These are phyloP conservation scores for Mimumesa dahlbomi DNA, from an alignment of 2,888 invertebrate genomes.

Conservation along the genomic window DNA sequence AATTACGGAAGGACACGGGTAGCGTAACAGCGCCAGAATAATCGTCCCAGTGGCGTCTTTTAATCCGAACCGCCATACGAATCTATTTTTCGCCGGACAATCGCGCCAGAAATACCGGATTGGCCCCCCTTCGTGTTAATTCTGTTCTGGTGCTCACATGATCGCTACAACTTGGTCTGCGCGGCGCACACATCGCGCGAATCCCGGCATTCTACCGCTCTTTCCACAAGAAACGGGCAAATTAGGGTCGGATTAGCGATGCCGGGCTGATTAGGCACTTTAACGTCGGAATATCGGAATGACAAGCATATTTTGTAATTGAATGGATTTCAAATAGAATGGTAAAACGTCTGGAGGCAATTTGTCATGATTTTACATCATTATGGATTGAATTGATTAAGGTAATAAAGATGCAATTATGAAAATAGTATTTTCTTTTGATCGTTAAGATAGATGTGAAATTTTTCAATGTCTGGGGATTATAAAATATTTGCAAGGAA, in stretches of 20 bases:
- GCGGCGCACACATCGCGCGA: slow-evolving; percentile 40
- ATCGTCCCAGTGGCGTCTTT: slow-evolving; percentile 73
- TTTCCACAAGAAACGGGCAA: slow-evolving; percentile 24
- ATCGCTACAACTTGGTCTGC: slow-evolving; percentile 63
- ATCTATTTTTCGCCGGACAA: slow-evolving; percentile 79
- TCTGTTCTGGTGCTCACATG: slow-evolving; percentile 73
- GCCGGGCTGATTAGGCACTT: too few relatives aligned
- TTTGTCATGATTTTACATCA: too few relatives aligned
- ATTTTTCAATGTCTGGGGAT: too few relatives aligned
- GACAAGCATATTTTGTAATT: too few relatives aligned
- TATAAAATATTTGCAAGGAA: too few relatives aligned
- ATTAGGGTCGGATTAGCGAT: not conserved
- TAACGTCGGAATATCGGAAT: too few relatives aligned
- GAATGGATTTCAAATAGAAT: too few relatives aligned
- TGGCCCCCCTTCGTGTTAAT: slow-evolving; percentile 74
- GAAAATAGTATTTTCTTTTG: too few relatives aligned
- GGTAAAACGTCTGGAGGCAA: too few relatives aligned
- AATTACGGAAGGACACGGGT: slow-evolving; percentile 67
- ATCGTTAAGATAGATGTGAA: too few relatives aligned
- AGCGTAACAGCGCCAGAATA: slow-evolving; percentile 69
- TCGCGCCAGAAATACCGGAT: slow-evolving; percentile 78
- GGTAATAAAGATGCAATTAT: too few relatives aligned
- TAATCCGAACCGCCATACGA: slow-evolving; percentile 74
- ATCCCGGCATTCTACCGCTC: slow-evolving; percentile 33
- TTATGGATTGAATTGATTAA: too few relatives aligned